Conservation (phyloP, 2,888 invertebrate genomes). For the Balanococcus diminutus region DNA sequence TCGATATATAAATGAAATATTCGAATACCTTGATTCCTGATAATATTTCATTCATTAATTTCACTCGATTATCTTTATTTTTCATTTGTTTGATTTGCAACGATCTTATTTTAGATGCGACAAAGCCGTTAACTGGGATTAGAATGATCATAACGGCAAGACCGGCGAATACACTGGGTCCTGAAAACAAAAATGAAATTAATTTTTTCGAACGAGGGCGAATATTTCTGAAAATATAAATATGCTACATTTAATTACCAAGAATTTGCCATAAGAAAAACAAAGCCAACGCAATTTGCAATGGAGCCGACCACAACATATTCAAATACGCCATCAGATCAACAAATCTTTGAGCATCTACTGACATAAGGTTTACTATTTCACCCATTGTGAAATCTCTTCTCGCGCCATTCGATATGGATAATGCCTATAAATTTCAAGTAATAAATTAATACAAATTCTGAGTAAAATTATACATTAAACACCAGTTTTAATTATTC, state of each 20-base stretch:
- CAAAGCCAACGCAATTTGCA: constrained; percentile 66
- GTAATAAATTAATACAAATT: not conserved
- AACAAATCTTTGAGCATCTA: constrained; percentile 64
- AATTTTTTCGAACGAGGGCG: not conserved
- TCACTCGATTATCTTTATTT: constrained; percentile 66
- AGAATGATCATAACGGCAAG: constrained; percentile 65
- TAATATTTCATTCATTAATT: constrained; percentile 60
- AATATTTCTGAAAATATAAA: not conserved
- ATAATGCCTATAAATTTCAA: constrained; percentile 59
- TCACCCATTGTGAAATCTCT: constrained; percentile 64
- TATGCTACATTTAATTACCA: constrained; percentile 58
- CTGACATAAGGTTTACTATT: constrained; percentile 65
- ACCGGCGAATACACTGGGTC: constrained; percentile 69
- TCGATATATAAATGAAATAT: not conserved
- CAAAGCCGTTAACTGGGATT: constrained; percentile 64
- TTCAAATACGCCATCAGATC: constrained; percentile 63
- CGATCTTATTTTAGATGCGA: constrained; percentile 64
- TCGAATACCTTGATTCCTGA: constrained; percentile 58
- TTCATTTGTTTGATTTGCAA: constrained; percentile 65
- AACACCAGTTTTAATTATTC: not conserved
- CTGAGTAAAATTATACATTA: not conserved
- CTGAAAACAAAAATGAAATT: constrained; percentile 61
- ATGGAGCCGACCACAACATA: constrained; percentile 64
- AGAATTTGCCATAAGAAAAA: constrained; percentile 64
- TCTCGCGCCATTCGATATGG: constrained; percentile 62